Conservation (phyloP, 2,113 vertebrate species). For the Pseudopodoces humilis region DNA sequence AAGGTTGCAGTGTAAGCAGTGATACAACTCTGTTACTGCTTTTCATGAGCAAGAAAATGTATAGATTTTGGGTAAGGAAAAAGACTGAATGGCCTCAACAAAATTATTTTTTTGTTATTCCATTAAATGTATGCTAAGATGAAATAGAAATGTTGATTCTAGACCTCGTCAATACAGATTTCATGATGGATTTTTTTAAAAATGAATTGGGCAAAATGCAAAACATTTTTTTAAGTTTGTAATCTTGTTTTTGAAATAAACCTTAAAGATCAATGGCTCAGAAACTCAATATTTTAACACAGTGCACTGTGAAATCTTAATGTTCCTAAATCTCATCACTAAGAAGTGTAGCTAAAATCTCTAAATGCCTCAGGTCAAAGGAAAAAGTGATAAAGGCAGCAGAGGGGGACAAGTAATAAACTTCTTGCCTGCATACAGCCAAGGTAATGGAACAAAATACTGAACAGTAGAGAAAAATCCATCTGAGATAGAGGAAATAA, state of each 20-base stretch:
- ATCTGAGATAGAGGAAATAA: neutral
- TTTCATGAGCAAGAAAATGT: neutral
- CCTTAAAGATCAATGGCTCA: neutral
- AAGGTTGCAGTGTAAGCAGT: neutral
- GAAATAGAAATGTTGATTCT: neutral
- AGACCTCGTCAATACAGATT: neutral
- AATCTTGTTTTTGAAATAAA: neutral
- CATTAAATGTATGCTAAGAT: neutral
- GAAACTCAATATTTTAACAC: neutral
- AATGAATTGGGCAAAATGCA: neutral
- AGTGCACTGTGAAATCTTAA: neutral
- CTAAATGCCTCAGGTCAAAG: neutral
- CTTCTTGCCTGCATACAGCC: neutral
- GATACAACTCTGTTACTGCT: neutral
- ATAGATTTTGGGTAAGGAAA: neutral
- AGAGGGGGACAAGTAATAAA: constrained; percentile 4
- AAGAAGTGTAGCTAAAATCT: neutral
- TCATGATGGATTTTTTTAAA: neutral
- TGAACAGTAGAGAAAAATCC: neutral
- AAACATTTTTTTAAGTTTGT: neutral
- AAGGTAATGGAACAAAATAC: neutral
- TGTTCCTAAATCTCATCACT: neutral
- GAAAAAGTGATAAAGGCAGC: neutral
- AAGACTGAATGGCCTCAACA: neutral
- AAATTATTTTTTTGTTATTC: neutral